These are phyloP conservation scores for Clarias macrocephalus DNA, from an alignment of 2,113 vertebrate species.

Conservation along the genomic window DNA sequence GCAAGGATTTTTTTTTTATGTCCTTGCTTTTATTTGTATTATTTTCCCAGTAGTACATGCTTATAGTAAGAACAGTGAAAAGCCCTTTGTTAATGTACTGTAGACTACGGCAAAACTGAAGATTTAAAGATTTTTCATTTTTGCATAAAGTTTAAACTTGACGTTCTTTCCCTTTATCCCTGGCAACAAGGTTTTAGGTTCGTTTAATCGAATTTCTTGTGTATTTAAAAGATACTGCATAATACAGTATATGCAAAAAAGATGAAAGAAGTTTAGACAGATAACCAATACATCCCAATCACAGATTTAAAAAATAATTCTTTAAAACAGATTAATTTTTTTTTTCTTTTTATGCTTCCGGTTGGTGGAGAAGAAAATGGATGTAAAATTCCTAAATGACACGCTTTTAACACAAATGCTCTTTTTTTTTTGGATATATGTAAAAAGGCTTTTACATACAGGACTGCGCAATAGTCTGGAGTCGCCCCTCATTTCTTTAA, in stretches of 20 bases:
- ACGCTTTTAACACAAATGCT: too few species aligned
- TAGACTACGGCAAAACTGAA: background rate
- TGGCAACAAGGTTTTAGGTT: background rate
- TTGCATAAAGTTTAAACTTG: background rate
- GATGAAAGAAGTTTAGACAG: too few species aligned
- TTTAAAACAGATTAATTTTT: background rate
- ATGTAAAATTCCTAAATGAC: too few species aligned
- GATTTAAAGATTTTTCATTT: background rate
- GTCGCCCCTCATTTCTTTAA: too few species aligned
- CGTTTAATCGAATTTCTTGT: background rate
- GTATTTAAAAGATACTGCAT: background rate
- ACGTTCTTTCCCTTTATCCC: background rate
- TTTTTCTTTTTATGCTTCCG: background rate
- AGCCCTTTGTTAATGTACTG: background rate
- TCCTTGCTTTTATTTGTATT: background rate
- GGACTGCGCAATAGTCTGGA: too few species aligned
- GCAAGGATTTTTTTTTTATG: background rate
- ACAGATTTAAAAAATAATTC: background rate
- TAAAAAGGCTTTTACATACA: too few species aligned
- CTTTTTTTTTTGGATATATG: too few species aligned
- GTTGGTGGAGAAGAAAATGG: too few species aligned
- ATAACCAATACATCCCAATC: background rate
- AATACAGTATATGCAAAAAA: background rate
- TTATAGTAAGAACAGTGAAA: background rate
- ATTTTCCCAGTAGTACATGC: background rate